Evolutionary conservation across 2,113 vertebrate genomes (phyloP).

Genomic region (Centropus unirufus): DNA sequence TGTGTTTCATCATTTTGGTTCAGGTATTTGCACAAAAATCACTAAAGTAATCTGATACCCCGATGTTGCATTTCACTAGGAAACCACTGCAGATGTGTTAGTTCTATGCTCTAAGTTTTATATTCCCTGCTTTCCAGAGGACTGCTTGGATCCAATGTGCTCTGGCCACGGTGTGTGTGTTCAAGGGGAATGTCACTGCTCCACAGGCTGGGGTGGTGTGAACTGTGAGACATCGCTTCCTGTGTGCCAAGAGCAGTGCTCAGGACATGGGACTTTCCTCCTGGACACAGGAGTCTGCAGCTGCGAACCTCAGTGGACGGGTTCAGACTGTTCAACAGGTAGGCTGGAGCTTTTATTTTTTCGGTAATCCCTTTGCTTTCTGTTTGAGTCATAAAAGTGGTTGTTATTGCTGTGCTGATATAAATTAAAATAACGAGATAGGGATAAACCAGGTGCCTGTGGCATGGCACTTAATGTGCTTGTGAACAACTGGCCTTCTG

Average conservation of each 20-base stretch:
- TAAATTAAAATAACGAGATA: background rate
- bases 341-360: background rate
- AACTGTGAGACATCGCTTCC: slow-evolving; percentile 89
- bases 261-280: slow-evolving; percentile 90
- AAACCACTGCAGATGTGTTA: background rate
- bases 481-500: background rate
- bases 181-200: slow-evolving; percentile 92
- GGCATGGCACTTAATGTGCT: background rate
- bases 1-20: background rate
- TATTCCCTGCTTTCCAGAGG: slow-evolving; percentile 78
- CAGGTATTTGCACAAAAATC: background rate
- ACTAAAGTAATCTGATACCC: background rate
- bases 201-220: slow-evolving; percentile 89
- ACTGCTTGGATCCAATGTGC: slow-evolving; percentile 92
- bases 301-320: slow-evolving; percentile 94
- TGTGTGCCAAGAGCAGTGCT: slow-evolving; percentile 94
- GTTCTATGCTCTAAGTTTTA: background rate
- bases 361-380: background rate
- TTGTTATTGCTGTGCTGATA: background rate
- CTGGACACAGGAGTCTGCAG: slow-evolving; percentile 86
- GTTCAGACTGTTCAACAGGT: slow-evolving; percentile 94
- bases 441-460: background rate
- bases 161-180: slow-evolving; percentile 91
- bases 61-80: background rate
- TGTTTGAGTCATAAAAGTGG: background rate